Base-by-base conservation (phyloP, 2,113 vertebrate genomes). In the Hippocampus guttulatus region DNA sequence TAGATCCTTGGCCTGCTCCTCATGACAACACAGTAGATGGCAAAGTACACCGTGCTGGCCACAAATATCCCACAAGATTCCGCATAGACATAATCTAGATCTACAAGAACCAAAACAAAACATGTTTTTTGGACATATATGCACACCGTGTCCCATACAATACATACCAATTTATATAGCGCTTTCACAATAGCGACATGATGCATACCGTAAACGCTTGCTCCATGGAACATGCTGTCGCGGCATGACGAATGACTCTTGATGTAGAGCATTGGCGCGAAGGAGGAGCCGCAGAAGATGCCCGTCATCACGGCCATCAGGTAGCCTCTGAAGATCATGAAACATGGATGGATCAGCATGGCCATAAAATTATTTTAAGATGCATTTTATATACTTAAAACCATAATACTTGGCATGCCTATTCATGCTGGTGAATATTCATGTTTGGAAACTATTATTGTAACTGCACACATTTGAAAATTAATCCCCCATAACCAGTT, bases 21-120 rank as follows among this genome's bases (percentile, higher is more conserved):
- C 91, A 90, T 95, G 68, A 76, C 78, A 40, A 88, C 80, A 67
- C 94, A 95, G 81, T 97, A 98, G 54, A 92, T 88, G 62, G 93
- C 71, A 78, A 98, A 98, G 81, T 96, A 97, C 47, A 95, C 3
- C 0, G 94, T 94, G 79, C 95, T 97, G 10, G 93, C 89, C 43
- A 95, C 74, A 82, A 97, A 96, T 81, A 95, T 95, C 27, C 95
- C 95, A 14, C 89, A 94, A 74, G 91, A 93, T 69, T 95, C 93
- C 9, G 94, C 93, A 77, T 92, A 93, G n/a, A 96, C 89, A 25
- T 97, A 98, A 83, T 98, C 95, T 47, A 95, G 86, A 84, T 97
- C 96, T 98, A 91, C 64, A 65, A n/a, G 73, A 49, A 71, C 30
- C 62, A 0, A 67, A 47, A 58, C 5, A 30, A 61, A 61, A 61